Percentiles rank a stretch among this genome's conserved stretches.
Evolutionary conservation across 2,113 vertebrate species (phyloP).

Genomic region (Azemiops feae): DNA sequence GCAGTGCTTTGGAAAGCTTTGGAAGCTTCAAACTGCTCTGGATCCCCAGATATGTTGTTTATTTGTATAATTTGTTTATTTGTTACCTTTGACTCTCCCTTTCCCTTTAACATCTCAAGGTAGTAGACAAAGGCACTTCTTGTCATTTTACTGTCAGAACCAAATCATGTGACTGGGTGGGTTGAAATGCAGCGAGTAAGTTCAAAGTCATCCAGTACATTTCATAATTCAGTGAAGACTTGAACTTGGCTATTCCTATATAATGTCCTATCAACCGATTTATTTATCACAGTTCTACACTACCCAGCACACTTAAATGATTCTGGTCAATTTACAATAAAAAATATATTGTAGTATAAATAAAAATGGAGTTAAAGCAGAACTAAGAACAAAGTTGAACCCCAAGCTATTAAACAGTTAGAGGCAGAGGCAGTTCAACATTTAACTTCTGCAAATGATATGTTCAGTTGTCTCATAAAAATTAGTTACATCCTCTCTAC

Average conservation of each 20-base stretch:
- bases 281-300: background rate
- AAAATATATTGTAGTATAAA: background rate
- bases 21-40: background rate
- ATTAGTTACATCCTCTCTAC: background rate
- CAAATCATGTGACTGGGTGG: background rate
- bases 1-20: background rate
- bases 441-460: background rate
- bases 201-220: background rate
- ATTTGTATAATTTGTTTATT: background rate
- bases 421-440: background rate
- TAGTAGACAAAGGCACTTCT: background rate
- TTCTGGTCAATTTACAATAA: background rate
- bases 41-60: background rate
- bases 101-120: background rate
- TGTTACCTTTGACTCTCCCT: background rate
- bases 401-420: background rate
- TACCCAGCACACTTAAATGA: background rate
- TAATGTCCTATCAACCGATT: background rate
- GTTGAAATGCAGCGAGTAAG: background rate
- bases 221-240: background rate
- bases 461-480: background rate
- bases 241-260: background rate
- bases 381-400: background rate
- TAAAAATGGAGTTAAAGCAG: background rate
- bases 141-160: background rate